These are phyloP conservation scores for Scortum barcoo DNA, from an alignment of 2,113 vertebrate species.

Conservation along the genomic window DNA sequence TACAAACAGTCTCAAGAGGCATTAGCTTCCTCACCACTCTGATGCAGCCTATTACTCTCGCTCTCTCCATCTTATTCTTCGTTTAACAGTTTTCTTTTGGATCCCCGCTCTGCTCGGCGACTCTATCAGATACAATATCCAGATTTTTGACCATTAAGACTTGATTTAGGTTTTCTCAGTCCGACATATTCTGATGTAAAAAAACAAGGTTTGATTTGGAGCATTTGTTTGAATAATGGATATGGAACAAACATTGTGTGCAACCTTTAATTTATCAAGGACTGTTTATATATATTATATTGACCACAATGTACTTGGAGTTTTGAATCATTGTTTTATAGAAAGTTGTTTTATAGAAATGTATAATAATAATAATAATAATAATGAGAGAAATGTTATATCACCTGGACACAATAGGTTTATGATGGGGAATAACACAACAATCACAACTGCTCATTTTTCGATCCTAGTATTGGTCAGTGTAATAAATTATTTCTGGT, in stretches of 20 bases:
- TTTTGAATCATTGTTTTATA: background rate
- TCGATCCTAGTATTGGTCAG: background rate
- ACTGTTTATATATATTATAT: background rate
- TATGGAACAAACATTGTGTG: background rate
- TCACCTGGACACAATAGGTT: background rate
- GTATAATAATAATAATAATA: no score
- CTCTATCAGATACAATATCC: conserved; percentile 44
- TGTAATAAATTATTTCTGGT: background rate
- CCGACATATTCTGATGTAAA: conserved; percentile 16
- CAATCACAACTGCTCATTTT: background rate
- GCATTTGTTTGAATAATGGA: background rate
- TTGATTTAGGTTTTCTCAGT: conserved; percentile 29
- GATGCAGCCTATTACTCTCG: conserved; percentile 76
- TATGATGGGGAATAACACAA: background rate
- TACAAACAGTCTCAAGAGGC: conserved; percentile 78
- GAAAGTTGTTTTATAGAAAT: background rate
- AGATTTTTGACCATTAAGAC: conserved; percentile 31
- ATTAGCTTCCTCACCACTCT: conserved; percentile 79
- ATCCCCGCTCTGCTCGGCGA: conserved; percentile 23
- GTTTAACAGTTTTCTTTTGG: conserved; percentile 47
- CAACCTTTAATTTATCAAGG: background rate
- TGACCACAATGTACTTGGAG: background rate
- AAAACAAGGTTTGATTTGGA: background rate
- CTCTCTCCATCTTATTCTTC: conserved; percentile 58
- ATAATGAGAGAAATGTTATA: background rate